Evolutionary conservation across 2,113 vertebrate genomes (phyloP).

Genomic region (Carlito syrichta): DNA sequence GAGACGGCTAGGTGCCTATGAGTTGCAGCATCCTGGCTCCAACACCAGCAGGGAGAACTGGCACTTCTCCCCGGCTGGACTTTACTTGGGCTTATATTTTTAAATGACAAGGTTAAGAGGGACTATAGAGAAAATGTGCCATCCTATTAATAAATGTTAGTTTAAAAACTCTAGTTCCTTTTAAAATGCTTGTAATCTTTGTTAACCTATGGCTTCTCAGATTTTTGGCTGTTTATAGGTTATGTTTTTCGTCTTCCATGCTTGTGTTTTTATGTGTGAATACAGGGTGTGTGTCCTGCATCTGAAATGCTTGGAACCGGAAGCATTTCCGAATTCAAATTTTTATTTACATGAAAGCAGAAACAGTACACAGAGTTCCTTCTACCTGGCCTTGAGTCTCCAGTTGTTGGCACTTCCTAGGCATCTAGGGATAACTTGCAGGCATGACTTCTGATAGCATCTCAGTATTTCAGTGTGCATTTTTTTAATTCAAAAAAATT

Average conservation of each 20-base stretch:
- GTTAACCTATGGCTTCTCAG: conserved; percentile 13
- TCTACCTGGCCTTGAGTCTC: background rate
- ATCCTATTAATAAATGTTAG: background rate
- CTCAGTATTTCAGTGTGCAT: background rate
- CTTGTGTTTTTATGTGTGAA: background rate
- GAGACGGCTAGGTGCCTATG: too few species aligned
- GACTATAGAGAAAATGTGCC: background rate
- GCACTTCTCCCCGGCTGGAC: background rate
- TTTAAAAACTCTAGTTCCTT: background rate
- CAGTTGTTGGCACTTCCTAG: background rate
- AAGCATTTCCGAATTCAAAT: background rate
- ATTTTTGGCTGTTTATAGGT: background rate
- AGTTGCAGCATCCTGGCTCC: background rate
- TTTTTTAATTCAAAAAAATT: too few species aligned
- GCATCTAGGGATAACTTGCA: background rate
- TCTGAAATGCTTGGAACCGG: background rate
- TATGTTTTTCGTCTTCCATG: background rate
- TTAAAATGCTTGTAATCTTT: background rate
- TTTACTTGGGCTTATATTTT: background rate
- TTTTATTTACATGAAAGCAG: background rate
- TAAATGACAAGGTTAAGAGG: background rate
- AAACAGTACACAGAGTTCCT: background rate
- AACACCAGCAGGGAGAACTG: background rate
- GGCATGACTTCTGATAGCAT: background rate
- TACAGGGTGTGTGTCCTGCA: background rate